Conservation (phyloP, 2,797 vertebrate genomes). For the Sebastes cheni region DNA sequence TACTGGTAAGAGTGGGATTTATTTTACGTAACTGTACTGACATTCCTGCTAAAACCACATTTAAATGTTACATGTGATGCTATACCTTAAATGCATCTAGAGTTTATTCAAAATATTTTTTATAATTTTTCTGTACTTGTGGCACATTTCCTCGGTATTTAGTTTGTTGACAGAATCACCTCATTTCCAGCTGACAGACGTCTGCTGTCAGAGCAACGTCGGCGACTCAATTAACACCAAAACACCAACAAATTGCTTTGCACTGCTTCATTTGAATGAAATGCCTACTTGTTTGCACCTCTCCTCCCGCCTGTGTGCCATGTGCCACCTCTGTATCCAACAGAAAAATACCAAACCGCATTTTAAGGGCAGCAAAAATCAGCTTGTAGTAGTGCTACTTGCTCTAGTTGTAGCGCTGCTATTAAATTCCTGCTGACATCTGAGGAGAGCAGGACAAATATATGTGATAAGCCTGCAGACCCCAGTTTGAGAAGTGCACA, state of each 20-base stretch:
- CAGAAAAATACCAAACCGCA: background rate
- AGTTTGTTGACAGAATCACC: background rate
- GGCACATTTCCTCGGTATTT: background rate
- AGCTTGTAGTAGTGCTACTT: background rate
- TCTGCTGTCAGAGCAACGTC: background rate
- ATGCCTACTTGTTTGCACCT: slow-evolving; percentile 2
- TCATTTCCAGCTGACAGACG: background rate
- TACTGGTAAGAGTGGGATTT: background rate
- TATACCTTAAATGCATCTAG: background rate
- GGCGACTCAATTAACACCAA: background rate
- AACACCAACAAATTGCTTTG: background rate
- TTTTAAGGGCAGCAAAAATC: background rate
- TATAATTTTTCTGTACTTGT: background rate
- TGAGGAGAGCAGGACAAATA: background rate
- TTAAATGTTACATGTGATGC: background rate
- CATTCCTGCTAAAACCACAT: background rate
- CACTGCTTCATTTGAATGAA: slow-evolving; percentile 13
- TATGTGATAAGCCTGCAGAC: slow-evolving; percentile 1
- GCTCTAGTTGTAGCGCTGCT: no score
- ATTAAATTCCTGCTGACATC: background rate
- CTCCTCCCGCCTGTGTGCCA: background rate
- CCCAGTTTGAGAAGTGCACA: slow-evolving; percentile 13
- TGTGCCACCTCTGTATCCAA: background rate
- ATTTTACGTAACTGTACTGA: background rate
- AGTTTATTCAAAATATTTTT: background rate